Base-by-base conservation (phyloP, 1,140 invertebrate genomes). In the Polypedilum vanderplanki region DNA sequence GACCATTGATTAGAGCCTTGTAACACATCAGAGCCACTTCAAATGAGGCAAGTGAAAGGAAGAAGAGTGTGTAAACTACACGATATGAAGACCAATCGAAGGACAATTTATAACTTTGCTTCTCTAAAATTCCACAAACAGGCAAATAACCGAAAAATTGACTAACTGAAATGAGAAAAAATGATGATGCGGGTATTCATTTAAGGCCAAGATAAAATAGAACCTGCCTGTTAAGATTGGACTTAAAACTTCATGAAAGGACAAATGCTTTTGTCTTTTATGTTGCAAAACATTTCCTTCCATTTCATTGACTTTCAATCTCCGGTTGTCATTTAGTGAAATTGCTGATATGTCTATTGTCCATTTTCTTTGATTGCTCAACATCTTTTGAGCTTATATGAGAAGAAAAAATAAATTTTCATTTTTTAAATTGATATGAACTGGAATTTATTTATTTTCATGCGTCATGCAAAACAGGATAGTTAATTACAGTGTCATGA, bases 241-340 rank as follows among this genome's bases (percentile, higher is more conserved):
- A 10, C 65, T 17, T 17, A 70, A 18, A 70, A 70, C 65, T 20
- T 70, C 65, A 70, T 70, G 65, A 70, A 70, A 70, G 17, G 65
- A 70, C 20, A 18, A 18, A 70, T 18, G 18, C 46, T 70, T 70
- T 70, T 70, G 15, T 70, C 65, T 70, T 70, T 20, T 33, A 33
- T 22, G 65, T 12, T 70, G 65, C 20, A 57, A 57, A n/a, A 57
- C 12, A 57, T 57, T 57, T 57, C 46, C 10, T 12, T 57, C 46
- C 46, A 57, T 57, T 15, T 12, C 46, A 57, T 57, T 57, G 46
- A 57, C 46, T 57, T 57, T 57, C 24, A 33, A 33, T 33, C 24
- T 33, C 24, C 24, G 24, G 24, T 33, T 33, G 24, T 33, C 24
- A 5, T 33, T 33, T 33, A 33, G 5, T 33, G 24, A 33, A 33